Conservation (phyloP, 2,888 invertebrate genomes). For the Psylliodes chrysocephalus region DNA sequence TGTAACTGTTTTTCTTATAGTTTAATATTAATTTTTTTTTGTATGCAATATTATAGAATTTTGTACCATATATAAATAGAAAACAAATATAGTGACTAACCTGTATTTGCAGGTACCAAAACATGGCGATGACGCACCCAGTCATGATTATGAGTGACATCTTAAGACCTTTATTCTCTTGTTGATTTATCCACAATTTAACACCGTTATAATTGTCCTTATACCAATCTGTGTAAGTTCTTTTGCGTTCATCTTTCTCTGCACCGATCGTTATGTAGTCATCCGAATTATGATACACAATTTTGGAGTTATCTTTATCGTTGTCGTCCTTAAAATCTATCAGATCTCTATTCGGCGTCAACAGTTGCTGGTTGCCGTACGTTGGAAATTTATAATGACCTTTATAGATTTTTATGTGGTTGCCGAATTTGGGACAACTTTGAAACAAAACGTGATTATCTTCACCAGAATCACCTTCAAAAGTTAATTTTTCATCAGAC, state of each 20-base stretch:
- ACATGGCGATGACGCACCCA: constrained; percentile 76
- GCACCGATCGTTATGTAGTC: neutral
- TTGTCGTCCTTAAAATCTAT: constrained; percentile 55
- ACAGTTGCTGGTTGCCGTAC: constrained; percentile 60
- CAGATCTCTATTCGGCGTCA: constrained; percentile 52
- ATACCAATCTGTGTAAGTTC: constrained; percentile 25
- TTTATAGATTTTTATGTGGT: constrained; percentile 62
- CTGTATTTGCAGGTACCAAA: constrained; percentile 80
- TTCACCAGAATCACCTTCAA: constrained; percentile 21
- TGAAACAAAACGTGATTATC: constrained; percentile 55
- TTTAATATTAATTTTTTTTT: no score
- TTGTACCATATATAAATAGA: no score
- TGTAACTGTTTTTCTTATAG: no score
- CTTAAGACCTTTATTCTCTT: constrained; percentile 80
- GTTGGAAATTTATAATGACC: constrained; percentile 81
- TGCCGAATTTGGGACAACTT: constrained; percentile 55
- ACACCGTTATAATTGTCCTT: constrained; percentile 43
- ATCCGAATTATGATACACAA: constrained; percentile 40
- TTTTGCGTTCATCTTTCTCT: neutral
- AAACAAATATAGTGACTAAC: no score
- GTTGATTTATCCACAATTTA: constrained; percentile 76
- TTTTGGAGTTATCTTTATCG: constrained; percentile 29
- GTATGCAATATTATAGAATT: no score
- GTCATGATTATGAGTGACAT: constrained; percentile 74
- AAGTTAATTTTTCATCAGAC: constrained; percentile 14